phyloP scores from a whole-genome alignment of 2,888 invertebrate genomes.

The Sinhomidia bicolor region DNA sequence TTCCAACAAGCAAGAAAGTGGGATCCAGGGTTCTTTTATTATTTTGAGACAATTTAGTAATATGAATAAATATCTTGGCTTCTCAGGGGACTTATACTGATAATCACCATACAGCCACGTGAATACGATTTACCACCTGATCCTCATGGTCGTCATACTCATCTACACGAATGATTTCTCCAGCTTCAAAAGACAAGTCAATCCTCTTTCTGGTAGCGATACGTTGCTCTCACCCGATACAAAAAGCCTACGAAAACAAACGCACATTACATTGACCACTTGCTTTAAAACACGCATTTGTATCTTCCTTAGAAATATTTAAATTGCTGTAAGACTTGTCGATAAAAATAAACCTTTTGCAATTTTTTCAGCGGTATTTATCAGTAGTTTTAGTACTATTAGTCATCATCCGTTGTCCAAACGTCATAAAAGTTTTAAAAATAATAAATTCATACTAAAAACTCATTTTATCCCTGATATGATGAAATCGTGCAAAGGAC shows the following conservation, averaged over 20 bases:
- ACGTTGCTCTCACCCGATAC: slow-evolving; percentile 97
- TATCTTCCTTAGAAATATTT: not conserved
- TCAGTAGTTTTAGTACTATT: slow-evolving; percentile 73
- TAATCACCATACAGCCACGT: slow-evolving; percentile 37
- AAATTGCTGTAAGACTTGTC: not conserved
- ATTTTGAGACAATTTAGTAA: slow-evolving; percentile 64
- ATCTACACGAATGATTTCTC: slow-evolving; percentile 95
- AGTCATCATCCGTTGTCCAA: slow-evolving; percentile 70
- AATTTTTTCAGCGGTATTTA: too few relatives aligned
- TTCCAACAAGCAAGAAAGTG: slow-evolving; percentile 33
- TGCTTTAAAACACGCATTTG: slow-evolving; percentile 6
- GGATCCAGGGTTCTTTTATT: slow-evolving; percentile 50
- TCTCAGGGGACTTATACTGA: slow-evolving; percentile 56
- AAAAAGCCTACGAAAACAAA: slow-evolving; percentile 86
- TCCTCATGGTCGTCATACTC: slow-evolving; percentile 99
- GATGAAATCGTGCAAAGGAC: not conserved
- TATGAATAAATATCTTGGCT: slow-evolving; percentile 45
- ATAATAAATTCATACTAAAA: not conserved
- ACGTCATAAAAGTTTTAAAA: slow-evolving; percentile 49
- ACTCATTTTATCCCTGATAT: not conserved
- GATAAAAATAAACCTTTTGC: not conserved
- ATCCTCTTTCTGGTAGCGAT: slow-evolving; percentile 98
- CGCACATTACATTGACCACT: slow-evolving; percentile 57
- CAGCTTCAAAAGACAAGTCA: slow-evolving; percentile 97
- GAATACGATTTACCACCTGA: slow-evolving; percentile 87